phyloP scores from a whole-genome alignment of 2,888 invertebrate species.

The Peribatodes rhomboidaria region DNA sequence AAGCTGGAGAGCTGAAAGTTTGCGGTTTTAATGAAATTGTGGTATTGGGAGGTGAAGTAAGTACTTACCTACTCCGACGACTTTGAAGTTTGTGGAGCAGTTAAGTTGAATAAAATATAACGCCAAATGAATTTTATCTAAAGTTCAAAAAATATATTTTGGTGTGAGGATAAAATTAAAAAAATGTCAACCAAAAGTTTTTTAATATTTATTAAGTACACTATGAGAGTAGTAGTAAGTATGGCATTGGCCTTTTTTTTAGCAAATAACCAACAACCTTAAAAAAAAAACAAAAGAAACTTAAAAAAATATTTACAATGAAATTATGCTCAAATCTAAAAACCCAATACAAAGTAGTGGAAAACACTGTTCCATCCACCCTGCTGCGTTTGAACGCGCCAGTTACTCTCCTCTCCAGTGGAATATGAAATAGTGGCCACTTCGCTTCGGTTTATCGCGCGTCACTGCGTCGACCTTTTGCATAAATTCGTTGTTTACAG shows the following conservation, averaged over 20 bases:
- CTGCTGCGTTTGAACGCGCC: slow-evolving; percentile 28
- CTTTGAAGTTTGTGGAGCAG: not conserved
- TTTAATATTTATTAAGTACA: too few relatives aligned
- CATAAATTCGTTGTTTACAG: slow-evolving; percentile 20
- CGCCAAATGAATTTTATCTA: too few relatives aligned
- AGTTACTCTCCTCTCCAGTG: slow-evolving; percentile 28
- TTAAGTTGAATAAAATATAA: not conserved
- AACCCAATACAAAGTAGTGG: not conserved
- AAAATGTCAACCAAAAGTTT: too few relatives aligned
- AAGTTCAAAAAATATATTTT: too few relatives aligned
- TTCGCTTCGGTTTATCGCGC: slow-evolving; percentile 25
- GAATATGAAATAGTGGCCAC: slow-evolving; percentile 35
- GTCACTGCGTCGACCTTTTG: slow-evolving; percentile 29
- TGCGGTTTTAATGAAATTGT: slow-evolving; percentile 42
- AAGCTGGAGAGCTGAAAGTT: slow-evolving; percentile 48
- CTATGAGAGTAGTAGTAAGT: too few relatives aligned
- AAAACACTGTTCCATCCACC: slow-evolving; percentile 29
- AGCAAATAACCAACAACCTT: too few relatives aligned
- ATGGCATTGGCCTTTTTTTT: too few relatives aligned
- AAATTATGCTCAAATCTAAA: too few relatives aligned
- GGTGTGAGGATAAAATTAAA: too few relatives aligned
- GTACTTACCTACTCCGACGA: slow-evolving; percentile 9
- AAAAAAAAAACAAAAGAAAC: too few relatives aligned
- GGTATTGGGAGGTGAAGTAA: slow-evolving; percentile 41
- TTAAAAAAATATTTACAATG: too few relatives aligned